A percentile compares a stretch with the other conserved stretches of the same genome.
Evolutionary conservation across 2,797 vertebrate genomes (phyloP).

Genomic region (Silurus aristotelis): DNA sequence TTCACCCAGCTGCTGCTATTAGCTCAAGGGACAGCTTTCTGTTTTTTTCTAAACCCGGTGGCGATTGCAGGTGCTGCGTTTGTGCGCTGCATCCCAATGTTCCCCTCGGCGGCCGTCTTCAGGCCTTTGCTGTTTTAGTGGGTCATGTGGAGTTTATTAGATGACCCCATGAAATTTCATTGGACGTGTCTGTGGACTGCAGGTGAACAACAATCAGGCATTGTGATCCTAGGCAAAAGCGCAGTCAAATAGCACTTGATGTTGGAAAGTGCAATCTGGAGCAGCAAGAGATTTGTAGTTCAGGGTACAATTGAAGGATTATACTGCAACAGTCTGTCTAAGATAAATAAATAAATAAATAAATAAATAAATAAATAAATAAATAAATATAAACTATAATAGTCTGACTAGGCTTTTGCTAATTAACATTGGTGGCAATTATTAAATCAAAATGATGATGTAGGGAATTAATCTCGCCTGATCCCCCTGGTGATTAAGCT

Average conservation of each 20-base stretch:
- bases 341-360: too few species aligned
- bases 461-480: background rate
- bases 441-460: background rate
- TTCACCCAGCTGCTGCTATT: conserved; percentile 14
- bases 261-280: background rate
- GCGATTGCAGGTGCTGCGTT: background rate
- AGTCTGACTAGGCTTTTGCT: background rate
- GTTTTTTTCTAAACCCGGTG: background rate
- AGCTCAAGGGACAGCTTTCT: conserved; percentile 18
- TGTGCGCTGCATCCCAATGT: background rate
- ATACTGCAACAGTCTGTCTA: too few species aligned
- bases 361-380: too few species aligned
- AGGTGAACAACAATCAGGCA: background rate
- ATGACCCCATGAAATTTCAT: background rate
- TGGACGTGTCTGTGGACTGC: background rate
- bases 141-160: background rate
- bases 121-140: background rate
- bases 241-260: background rate
- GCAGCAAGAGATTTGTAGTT: background rate
- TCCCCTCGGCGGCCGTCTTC: background rate
- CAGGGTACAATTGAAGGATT: background rate
- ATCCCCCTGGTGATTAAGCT: background rate
- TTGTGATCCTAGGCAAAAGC: background rate
- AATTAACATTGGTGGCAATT: background rate
- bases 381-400: background rate